These are phyloP conservation scores for Lepidocyrtinus sp. DNA, from an alignment of 2,888 invertebrate species.

Conservation along the genomic window DNA sequence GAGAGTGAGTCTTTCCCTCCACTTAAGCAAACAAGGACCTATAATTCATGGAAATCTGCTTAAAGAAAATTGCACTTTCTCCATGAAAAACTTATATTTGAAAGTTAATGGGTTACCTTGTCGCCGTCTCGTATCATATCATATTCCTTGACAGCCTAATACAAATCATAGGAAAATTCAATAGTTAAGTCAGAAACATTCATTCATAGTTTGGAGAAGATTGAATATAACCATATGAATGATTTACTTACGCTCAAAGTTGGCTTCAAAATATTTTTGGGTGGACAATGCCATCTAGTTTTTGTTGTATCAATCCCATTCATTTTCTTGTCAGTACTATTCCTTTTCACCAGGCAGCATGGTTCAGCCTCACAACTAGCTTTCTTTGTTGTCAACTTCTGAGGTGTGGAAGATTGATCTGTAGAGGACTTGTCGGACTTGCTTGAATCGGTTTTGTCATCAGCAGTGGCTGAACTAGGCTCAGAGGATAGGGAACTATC, in stretches of 20 bases:
- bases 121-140: slow-evolving; percentile 89
- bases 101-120: slow-evolving; percentile 67
- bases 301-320: neutral
- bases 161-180: slow-evolving; percentile 26
- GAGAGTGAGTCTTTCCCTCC: slow-evolving; percentile 89
- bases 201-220: slow-evolving; percentile 10
- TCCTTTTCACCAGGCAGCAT: slow-evolving; percentile 11
- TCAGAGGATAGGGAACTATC: slow-evolving; percentile 31
- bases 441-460: slow-evolving; percentile 16
- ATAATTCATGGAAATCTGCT: no score
- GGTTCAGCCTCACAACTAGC: slow-evolving; percentile 22
- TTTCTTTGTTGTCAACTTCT: slow-evolving; percentile 15
- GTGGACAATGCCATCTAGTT: slow-evolving; percentile 81
- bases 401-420: neutral
- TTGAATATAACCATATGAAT: slow-evolving; percentile 5
- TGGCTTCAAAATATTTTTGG: slow-evolving; percentile 87
- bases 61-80: neutral
- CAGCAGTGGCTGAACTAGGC: slow-evolving; percentile 12
- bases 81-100: no score
- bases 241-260: slow-evolving; percentile 78
- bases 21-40: slow-evolving; percentile 88
- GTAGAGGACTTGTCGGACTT: slow-evolving; percentile 13
- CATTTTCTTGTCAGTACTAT: neutral
- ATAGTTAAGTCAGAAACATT: slow-evolving; percentile 10
- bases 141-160: slow-evolving; percentile 86